Percentiles rank a stretch among this genome's conserved stretches.
Evolutionary conservation across 2,888 invertebrate species (phyloP).

Genomic region (Troides helena): DNA sequence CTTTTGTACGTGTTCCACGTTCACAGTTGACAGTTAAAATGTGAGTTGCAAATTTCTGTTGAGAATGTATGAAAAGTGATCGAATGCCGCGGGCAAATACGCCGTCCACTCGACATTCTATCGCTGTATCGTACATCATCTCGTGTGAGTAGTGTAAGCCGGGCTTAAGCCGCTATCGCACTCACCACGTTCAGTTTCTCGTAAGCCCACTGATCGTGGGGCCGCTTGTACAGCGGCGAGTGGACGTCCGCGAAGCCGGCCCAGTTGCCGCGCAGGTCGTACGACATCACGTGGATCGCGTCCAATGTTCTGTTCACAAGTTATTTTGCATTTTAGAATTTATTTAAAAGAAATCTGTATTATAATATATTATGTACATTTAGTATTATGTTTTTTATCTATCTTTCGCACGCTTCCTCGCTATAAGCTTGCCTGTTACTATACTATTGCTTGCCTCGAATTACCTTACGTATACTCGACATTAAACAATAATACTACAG

Average conservation of each 20-base stretch:
- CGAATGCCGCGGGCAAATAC: not conserved
- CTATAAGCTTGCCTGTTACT: too few relatives aligned
- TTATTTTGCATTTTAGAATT: not conserved
- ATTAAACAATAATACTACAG: too few relatives aligned
- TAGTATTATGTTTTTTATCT: too few relatives aligned
- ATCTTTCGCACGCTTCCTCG: too few relatives aligned
- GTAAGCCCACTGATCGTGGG: constrained; percentile 93
- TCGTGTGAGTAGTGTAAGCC: constrained; percentile 9
- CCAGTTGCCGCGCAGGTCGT: constrained; percentile 93
- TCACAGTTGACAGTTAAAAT: too few relatives aligned
- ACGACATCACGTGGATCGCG: constrained; percentile 92
- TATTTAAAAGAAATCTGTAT: too few relatives aligned
- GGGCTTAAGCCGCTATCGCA: constrained; percentile 37
- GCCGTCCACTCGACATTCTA: not conserved
- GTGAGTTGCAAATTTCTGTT: too few relatives aligned
- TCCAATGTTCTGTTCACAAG: constrained; percentile 81
- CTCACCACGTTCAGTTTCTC: constrained; percentile 93
- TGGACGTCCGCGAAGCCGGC: constrained; percentile 95
- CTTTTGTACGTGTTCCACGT: too few relatives aligned
- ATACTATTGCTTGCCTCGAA: too few relatives aligned
- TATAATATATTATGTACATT: too few relatives aligned
- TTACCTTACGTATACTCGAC: too few relatives aligned
- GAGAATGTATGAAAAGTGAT: not conserved
- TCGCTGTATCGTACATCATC: constrained; percentile 1
- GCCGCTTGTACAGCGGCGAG: constrained; percentile 91